phyloP scores from a whole-genome alignment of 2,797 vertebrate genomes.

The Mus caroli region DNA sequence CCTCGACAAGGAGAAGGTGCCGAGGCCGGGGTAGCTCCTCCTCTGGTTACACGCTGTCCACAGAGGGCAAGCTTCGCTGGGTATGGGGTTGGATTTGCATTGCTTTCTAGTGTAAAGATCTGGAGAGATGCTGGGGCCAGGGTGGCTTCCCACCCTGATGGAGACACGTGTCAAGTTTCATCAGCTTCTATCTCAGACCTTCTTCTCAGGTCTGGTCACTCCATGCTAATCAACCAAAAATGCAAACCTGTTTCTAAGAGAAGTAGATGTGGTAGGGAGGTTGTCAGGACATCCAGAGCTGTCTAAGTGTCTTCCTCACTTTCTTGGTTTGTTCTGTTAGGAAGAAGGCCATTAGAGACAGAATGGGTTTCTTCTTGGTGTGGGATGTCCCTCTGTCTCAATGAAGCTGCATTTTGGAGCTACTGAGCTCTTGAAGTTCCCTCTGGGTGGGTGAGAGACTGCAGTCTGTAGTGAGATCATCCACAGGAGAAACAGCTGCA shows the following conservation, averaged over 20 bases:
- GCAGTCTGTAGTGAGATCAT: neutral
- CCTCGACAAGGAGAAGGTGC: neutral
- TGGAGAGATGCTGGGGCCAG: neutral
- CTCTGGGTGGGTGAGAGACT: neutral
- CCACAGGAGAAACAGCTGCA: neutral
- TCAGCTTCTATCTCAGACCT: neutral
- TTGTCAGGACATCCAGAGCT: neutral
- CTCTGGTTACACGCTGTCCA: neutral
- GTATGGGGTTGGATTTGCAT: neutral
- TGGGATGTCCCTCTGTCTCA: neutral
- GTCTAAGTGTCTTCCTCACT: neutral
- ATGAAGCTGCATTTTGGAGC: neutral
- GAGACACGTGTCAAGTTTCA: neutral
- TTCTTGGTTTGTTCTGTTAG: neutral
- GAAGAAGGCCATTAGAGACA: neutral
- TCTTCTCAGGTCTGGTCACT: slow-evolving; percentile 21
- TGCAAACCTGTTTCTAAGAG: slow-evolving; percentile 16
- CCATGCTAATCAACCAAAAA: neutral
- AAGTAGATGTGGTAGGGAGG: neutral
- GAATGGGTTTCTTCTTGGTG: neutral
- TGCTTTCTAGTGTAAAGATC: neutral
- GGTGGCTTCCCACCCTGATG: neutral
- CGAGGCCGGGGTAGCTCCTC: neutral
- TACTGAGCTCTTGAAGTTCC: neutral
- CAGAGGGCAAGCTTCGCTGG: neutral